Evolutionary conservation across 2,797 vertebrate species (phyloP), one percentile per base, ranked within the genome.

Genomic region (Pteronotus mesoamericanus): DNA sequence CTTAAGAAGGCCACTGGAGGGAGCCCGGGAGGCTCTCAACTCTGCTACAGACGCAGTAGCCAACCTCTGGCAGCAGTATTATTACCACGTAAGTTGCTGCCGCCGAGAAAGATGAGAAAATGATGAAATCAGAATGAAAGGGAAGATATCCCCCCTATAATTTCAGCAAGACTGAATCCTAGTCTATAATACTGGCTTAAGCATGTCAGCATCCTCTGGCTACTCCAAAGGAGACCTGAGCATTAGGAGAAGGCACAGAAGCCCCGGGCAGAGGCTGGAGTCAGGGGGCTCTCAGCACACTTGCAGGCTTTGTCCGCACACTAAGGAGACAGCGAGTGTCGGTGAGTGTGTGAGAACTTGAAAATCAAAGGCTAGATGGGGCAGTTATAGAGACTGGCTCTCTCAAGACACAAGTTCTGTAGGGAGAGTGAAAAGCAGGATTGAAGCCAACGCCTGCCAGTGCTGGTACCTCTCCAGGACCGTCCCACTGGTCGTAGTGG

Each of bases 381-480:
- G 85, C 18, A 37, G 66, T 57, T 26, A 48, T 14, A 77, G 69
- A 79, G 29, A 34, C 46, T 48, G 46, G 53, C 71, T 93, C 53
- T 94, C 78, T 80, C 3, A 53, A 88, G 68, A 89, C 83, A 89
- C 4, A 51, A 86, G 34, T 32, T 87, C 72, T 80, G 37, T n/a
- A 44, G 29, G 4, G 32, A 57, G 21, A 90, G 59, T 46, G 29
- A 37, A 18, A 79, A 91, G 18, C 0, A 87, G 24, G 39, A 85
- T 3, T 15, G 22, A 75, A 91, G 46, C 42, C 86, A 80, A 57
- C 21, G n/a, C 78, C 72, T 48, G 19, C 42, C 37, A 61, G 69
- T 0, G 2, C 64, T 0, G 32, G 84, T 99, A 99, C 99, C 99
- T 99, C 98, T 99, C 99, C 51, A 99, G 97, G 66, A 99, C 99